phyloP scores from a whole-genome alignment of 2,797 vertebrate species.

The Oophaga sylvatica region DNA sequence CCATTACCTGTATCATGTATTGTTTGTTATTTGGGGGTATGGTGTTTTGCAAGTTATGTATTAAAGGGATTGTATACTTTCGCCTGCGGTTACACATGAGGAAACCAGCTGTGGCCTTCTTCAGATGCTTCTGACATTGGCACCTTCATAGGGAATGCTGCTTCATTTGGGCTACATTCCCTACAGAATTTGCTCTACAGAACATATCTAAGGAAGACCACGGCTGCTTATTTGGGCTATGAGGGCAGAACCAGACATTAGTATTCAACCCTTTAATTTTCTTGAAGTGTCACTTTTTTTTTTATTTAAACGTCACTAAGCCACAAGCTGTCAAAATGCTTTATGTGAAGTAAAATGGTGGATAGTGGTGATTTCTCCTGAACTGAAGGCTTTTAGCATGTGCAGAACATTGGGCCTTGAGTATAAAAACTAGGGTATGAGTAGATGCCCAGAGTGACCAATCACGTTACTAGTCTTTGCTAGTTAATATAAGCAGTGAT shows the following conservation, averaged over 20 bases:
- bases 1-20: neutral
- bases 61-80: neutral
- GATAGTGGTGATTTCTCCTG: neutral
- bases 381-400: too few species aligned
- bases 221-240: neutral
- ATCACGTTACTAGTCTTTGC: neutral
- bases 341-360: neutral
- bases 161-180: neutral
- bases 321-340: neutral
- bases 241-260: too few species aligned
- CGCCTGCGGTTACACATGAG: neutral
- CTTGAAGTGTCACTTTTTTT: neutral
- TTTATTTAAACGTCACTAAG: neutral
- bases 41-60: neutral
- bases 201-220: neutral
- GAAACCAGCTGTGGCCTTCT: neutral
- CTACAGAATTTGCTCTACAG: neutral
- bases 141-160: neutral
- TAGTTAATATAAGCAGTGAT: neutral
- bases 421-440: neutral
- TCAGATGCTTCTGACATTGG: neutral
- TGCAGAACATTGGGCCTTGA: neutral
- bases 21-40: neutral
- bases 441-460: neutral
- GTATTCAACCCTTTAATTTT: neutral